Evolutionary conservation across 1,140 invertebrate genomes (phyloP).

Genomic region (Danaus melanippus): DNA sequence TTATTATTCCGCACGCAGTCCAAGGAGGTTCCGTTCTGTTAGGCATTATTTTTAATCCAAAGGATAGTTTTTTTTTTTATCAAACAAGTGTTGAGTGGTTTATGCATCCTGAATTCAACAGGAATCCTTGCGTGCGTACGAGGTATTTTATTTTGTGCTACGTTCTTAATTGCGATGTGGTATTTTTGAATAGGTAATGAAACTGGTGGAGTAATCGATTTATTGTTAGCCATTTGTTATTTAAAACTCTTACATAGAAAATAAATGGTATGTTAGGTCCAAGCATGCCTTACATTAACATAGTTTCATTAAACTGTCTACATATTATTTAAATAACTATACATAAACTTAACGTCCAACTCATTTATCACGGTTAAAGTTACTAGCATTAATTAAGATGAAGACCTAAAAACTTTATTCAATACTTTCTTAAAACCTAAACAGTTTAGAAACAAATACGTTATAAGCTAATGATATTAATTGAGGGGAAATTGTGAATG

Average conservation of each 20-base stretch:
- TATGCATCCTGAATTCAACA: conserved; percentile 39
- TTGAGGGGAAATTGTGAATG: too few species aligned
- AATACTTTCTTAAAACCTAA: too few species aligned
- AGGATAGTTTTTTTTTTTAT: conserved; percentile 27
- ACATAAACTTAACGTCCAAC: too few species aligned
- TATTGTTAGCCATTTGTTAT: conserved; percentile 18
- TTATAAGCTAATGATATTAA: too few species aligned
- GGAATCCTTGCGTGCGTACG: conserved; percentile 30
- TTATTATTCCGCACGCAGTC: conserved; percentile 25
- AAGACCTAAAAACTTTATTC: too few species aligned
- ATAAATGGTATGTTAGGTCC: conserved; percentile 6
- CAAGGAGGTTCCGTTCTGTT: conserved; percentile 25
- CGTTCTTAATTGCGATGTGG: conserved; percentile 16
- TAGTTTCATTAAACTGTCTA: neutral
- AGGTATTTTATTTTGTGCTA: conserved; percentile 4
- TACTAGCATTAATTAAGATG: too few species aligned
- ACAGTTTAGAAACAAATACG: too few species aligned
- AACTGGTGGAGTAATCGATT: conserved; percentile 11
- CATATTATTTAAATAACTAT: too few species aligned
- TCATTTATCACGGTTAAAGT: too few species aligned
- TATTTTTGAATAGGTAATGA: conserved; percentile 13
- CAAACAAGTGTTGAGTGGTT: conserved; percentile 35
- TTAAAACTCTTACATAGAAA: conserved; percentile 11
- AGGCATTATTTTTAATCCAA: conserved; percentile 17
- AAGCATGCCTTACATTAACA: conserved; percentile 7